Base-by-base conservation (phyloP, 2,113 vertebrate species). In the Coreoperca whiteheadi region DNA sequence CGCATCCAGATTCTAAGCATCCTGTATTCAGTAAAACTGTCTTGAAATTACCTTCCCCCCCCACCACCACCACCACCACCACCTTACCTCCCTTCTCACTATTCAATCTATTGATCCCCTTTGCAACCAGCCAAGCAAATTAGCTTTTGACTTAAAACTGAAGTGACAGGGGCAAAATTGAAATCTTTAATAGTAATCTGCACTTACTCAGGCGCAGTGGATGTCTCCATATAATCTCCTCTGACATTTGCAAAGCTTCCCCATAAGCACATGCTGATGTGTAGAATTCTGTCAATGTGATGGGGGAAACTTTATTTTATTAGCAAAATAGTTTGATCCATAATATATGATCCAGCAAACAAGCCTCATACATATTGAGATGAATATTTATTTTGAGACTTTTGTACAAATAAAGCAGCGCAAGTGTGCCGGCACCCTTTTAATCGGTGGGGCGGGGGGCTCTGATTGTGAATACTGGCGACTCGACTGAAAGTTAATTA, bases 401-500 rank as follows among this genome's bases (percentile, higher is more conserved):
- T 43, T 60, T 50, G 67, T 77, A 50, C 70, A 88, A 88, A 90
- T 84, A 86, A 78, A 85, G 60, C 68, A n/a, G 74, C 2, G 39
- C 8, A 23, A 68, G 37, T 76, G 64, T 67, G 64, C 77, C 74
- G 46, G 65, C 59, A 43, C 21, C 46, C 79, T 67, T 85, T 89
- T 87, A 87, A 92, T 91, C 88, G 84, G 79, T 74, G 28, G 30
- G 60, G 68, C 67, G 70, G 57, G 50, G 73, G 34, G 75, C 30
- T 79, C 66, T 84, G 77, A 74, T 59, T 83, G 75, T 75, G 89
- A 93, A 92, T 90, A 64, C 89, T 84, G 83, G 86, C 82, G 90
- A 89, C 87, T 91, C 61, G 74, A 90, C 88, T 94, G 80, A 87
- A 92, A 94, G 93, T 94, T 94, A 95, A 94, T 95, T 94, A 95